Conservation (phyloP, 2,797 vertebrate genomes). For the Monodelphis domestica region DNA sequence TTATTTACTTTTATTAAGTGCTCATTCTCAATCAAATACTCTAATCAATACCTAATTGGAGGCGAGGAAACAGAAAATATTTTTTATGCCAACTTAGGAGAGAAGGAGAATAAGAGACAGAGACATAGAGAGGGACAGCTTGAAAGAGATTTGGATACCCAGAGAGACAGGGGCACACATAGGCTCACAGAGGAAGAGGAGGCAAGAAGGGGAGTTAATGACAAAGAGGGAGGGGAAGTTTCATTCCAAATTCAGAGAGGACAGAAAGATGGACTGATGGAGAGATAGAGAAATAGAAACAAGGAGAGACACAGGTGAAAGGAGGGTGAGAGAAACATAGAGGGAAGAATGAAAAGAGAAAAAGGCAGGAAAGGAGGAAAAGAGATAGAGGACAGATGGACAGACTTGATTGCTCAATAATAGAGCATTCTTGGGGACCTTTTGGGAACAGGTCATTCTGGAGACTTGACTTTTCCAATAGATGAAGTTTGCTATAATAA, state of each 20-base stretch:
- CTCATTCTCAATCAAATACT: conserved; percentile 77
- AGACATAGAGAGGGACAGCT: background rate
- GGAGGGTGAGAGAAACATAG: background rate
- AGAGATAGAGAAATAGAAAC: background rate
- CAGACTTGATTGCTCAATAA: background rate
- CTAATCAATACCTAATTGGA: conserved; percentile 73
- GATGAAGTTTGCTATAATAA: conserved; percentile 27
- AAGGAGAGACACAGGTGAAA: background rate
- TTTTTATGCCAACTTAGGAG: conserved; percentile 70
- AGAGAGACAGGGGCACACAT: background rate
- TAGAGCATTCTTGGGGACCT: background rate
- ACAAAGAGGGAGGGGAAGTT: conserved; percentile 1
- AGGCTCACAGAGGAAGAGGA: background rate
- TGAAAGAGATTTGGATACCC: background rate
- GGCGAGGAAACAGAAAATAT: conserved; percentile 72
- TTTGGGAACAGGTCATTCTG: background rate
- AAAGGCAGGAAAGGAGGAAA: background rate
- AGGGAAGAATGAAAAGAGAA: background rate
- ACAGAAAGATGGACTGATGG: background rate
- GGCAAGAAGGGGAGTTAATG: conserved; percentile 31
- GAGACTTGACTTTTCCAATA: conserved; percentile 8
- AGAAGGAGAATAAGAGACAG: conserved; percentile 13
- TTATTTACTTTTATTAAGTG: conserved; percentile 83
- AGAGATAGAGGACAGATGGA: background rate
- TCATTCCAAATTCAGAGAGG: background rate